phyloP scores from a whole-genome alignment of 2,888 invertebrate species.

The Torymus auratus region DNA sequence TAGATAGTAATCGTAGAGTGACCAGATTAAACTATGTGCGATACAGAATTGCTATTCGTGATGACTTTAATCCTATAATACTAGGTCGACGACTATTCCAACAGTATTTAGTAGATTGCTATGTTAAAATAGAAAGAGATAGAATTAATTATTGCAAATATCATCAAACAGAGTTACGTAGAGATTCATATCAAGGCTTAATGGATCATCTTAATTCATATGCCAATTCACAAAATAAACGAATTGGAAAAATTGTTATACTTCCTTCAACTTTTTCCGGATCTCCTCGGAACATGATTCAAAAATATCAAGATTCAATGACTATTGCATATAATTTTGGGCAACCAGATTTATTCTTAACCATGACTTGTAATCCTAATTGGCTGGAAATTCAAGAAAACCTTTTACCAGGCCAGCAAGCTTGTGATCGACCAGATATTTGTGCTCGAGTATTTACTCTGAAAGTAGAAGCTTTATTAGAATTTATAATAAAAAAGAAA shows the following conservation, averaged over 20 bases:
- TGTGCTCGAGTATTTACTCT: background rate
- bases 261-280: conserved; percentile 46
- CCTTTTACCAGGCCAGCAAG: too few relatives aligned
- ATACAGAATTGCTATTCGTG: conserved; percentile 49
- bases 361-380: too few relatives aligned
- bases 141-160: conserved; percentile 2
- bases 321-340: too few relatives aligned
- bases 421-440: background rate
- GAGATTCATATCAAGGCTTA: conserved; percentile 60
- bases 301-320: background rate
- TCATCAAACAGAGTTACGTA: too few relatives aligned
- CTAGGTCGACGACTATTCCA: conserved; percentile 52
- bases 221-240: conserved; percentile 32
- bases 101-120: conserved; percentile 56
- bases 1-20: background rate
- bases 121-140: conserved; percentile 7
- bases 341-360: too few relatives aligned
- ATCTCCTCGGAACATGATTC: conserved; percentile 49
- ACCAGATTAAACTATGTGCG: conserved; percentile 33
- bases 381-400: too few relatives aligned
- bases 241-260: conserved; percentile 39
- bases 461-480: too few relatives aligned
- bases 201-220: conserved; percentile 51
- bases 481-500: too few relatives aligned
- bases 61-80: conserved; percentile 37